Evolutionary conservation across 2,888 invertebrate genomes (phyloP).

Genomic region (Diplazon laetatorius): DNA sequence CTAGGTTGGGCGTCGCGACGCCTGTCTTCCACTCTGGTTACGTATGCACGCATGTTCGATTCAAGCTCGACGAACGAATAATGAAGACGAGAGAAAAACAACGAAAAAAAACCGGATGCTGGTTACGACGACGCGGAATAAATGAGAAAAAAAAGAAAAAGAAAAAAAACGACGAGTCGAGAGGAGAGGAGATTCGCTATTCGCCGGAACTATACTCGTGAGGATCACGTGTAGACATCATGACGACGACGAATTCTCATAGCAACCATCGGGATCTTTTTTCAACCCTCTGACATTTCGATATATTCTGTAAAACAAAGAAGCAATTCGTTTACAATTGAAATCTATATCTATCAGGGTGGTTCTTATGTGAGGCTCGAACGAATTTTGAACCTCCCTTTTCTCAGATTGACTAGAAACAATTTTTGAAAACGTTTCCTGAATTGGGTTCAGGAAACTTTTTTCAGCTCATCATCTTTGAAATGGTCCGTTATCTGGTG

Average conservation of each 20-base stretch:
- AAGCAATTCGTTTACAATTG: background rate
- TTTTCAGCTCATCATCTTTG: no score
- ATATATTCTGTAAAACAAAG: background rate
- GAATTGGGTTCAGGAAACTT: no score
- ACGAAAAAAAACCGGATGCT: background rate
- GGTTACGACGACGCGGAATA: background rate
- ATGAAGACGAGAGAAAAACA: background rate
- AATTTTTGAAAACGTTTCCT: no score
- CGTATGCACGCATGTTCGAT: background rate
- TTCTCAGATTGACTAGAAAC: no score
- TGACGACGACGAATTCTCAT: background rate
- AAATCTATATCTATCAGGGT: background rate
- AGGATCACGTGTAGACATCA: slow-evolving; percentile 7
- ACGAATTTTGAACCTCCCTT: no score
- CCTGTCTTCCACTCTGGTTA: background rate
- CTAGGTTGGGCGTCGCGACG: slow-evolving; percentile 60
- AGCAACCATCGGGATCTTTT: background rate
- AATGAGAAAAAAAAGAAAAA: background rate
- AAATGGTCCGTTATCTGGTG: no score
- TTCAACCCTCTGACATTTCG: background rate
- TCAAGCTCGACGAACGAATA: background rate
- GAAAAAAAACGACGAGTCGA: background rate
- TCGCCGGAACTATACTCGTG: no score
- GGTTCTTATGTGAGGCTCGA: no score
- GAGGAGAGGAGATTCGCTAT: no score